These are phyloP conservation scores for Sylvicapra grimmia DNA, from an alignment of 2,113 vertebrate genomes.

Conservation along the genomic window DNA sequence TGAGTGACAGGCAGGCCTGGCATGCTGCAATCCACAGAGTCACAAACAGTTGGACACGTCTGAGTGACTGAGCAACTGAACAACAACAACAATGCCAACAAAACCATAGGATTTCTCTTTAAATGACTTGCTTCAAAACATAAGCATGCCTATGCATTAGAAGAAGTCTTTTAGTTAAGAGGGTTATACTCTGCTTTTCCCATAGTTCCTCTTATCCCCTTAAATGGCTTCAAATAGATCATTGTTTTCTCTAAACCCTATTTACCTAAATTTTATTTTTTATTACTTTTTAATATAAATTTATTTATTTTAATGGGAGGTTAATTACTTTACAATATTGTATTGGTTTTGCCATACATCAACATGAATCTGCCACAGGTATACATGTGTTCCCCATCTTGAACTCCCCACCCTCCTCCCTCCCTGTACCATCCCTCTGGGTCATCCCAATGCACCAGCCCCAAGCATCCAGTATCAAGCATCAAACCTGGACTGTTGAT, in stretches of 20 bases:
- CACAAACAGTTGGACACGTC: neutral
- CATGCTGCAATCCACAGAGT: neutral
- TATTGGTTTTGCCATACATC: neutral
- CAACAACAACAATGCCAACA: neutral
- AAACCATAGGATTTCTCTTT: neutral
- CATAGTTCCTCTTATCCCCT: neutral
- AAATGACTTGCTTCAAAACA: neutral
- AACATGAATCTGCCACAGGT: neutral
- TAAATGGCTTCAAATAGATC: neutral
- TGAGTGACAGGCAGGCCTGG: neutral
- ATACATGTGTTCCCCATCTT: neutral
- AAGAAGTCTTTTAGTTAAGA: neutral
- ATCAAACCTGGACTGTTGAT: accelerated
- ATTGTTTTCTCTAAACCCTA: neutral
- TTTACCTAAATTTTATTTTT: neutral
- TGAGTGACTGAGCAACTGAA: neutral
- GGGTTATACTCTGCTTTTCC: neutral
- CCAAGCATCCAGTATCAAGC: neutral
- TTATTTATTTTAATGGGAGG: no score
- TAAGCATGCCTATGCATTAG: neutral
- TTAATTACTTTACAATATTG: neutral
- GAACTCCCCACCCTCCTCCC: neutral
- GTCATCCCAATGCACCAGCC: no score
- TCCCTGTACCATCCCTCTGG: no score
- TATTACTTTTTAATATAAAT: no score